Evolutionary conservation across 2,888 invertebrate species (phyloP).

Genomic region (Drosophila parthenogenetica): DNA sequence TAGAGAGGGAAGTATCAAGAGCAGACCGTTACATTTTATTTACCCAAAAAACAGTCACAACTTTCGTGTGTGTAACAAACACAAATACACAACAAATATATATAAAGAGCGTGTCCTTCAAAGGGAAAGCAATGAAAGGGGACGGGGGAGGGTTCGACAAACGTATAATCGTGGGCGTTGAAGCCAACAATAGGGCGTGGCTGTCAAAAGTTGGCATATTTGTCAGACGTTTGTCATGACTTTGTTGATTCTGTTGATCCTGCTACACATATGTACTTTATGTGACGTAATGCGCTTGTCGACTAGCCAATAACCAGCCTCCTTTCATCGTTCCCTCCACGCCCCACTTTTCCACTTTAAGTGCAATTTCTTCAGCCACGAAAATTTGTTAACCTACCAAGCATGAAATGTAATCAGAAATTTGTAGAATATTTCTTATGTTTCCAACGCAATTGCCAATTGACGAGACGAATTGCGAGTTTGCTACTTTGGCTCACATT

Average conservation of each 20-base stretch:
- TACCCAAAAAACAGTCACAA: conserved; percentile 60
- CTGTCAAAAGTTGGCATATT: conserved; percentile 46
- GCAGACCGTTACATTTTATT: conserved; percentile 43
- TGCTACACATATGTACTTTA: conserved; percentile 20
- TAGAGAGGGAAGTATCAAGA: not conserved
- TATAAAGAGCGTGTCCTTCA: conserved; percentile 15
- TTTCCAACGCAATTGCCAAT: conserved; percentile 21
- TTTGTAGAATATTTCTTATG: conserved; percentile 16
- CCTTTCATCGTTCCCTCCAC: no score
- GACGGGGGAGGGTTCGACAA: not conserved
- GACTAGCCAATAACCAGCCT: conserved; percentile 32
- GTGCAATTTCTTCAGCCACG: not conserved
- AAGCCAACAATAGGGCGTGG: conserved; percentile 4
- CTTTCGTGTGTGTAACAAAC: conserved; percentile 62
- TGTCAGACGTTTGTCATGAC: conserved; percentile 67
- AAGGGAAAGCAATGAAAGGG: conserved; percentile 4
- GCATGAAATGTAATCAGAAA: conserved; percentile 55
- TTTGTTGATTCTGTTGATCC: conserved; percentile 42
- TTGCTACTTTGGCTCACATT: conserved; percentile 27
- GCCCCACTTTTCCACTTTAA: not conserved
- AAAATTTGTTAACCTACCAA: conserved; percentile 19
- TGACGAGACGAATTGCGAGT: conserved; percentile 32
- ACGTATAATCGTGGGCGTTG: conserved; percentile 24
- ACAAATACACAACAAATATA: conserved; percentile 59
- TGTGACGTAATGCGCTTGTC: conserved; percentile 46